Base-by-base conservation (phyloP, 2,113 vertebrate genomes). In the Elanus axillaris region DNA sequence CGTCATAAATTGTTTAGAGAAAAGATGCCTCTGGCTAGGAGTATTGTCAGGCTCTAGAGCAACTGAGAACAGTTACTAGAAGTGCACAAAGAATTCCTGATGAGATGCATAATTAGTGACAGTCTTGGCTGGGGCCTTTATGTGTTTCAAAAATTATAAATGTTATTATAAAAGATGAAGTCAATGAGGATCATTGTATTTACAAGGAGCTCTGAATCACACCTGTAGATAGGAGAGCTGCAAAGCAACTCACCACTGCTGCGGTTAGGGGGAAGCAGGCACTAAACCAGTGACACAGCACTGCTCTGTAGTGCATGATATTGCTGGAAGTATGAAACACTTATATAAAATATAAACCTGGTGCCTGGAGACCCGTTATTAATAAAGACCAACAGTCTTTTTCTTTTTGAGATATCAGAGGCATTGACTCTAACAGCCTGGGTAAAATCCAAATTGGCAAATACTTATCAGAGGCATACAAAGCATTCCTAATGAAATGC, bases 391-490 rank as follows among this genome's bases (percentile, higher is more conserved):
- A 92, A 12, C n/a, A 77, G 52, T 63, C 15, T 32, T 76, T 83
- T 81, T 36, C 36, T 47, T 76, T 80, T 78, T 79, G 52, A 76
- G 53, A 40, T 88, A 84, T 86, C 75, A 80, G 78, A 83, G 42
- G 11, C 53, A 81, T 95, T 92, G 91, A 77, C 42, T 92, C 20
- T 31, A 92, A 55, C 26, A 72, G 47, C 47, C 52, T 95, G 82
- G 72, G 73, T 96, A 91, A 92, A 96, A 96, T 94, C 73, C 40
- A 84, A 75, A 89, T 40, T 87, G 84, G 73, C 83, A 96, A 94
- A 94, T 75, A 85, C 53, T 94, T 93, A 91, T 82, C 93, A 88
- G 81, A 90, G 36, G 21, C 58, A 48, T 78, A 84, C 48, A 89
- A 96, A 87, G 18, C 45, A 89, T 68, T 93, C 40, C 50, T 94